Evolutionary conservation across 2,113 vertebrate species (phyloP), one percentile per base, ranked within the genome.

Genomic region (Cairina moschata): DNA sequence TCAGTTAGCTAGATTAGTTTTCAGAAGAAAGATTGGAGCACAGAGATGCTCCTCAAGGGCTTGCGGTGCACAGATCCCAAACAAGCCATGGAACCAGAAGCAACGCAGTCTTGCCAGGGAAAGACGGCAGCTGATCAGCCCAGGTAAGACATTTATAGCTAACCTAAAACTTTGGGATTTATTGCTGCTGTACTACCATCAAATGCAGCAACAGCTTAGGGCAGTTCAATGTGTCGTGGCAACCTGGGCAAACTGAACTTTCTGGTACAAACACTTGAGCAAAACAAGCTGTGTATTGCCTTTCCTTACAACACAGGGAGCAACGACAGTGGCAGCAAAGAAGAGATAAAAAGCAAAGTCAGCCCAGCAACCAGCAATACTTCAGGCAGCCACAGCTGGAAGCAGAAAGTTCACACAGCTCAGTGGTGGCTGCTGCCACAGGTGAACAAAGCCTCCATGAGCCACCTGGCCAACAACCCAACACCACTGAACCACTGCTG

Each of bases 381-480:
- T 58, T 34, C 20, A 56, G 31, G 14, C 78, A 83, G 67, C 11
- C 20, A 9, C 15, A 26, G 50, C 31, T 44, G 29, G 40, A 80
- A 66, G 13, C n/a, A 31, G 21, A 74, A 84, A 50, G 32, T 18
- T 65, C 50, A 59, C 48, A 10, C 68, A 75, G 28, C 8, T 42
- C 42, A 38, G 20, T 0, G 1, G 1, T 11, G 13, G 60, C 40
- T 29, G 13, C 68, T 68, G 34, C 50, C 26, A 44, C 44, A 22
- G 11, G 28, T 23, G 42, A 50, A 52, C 2, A 23, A 54, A 46
- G 22, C 42, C 36, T 10, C 52, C 16, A 31, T 23, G 42, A 76
- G n/a, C 42, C 56, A 56, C 34, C 16, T 31, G 1, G 62, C 28
- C 60, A 74, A 22, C 34, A 38, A 3, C 6, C 10, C 68, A 13